Percentiles rank a stretch among this genome's conserved stretches.
phyloP scores from a whole-genome alignment of 2,888 invertebrate species.

The Scaptomyza tumidula region DNA sequence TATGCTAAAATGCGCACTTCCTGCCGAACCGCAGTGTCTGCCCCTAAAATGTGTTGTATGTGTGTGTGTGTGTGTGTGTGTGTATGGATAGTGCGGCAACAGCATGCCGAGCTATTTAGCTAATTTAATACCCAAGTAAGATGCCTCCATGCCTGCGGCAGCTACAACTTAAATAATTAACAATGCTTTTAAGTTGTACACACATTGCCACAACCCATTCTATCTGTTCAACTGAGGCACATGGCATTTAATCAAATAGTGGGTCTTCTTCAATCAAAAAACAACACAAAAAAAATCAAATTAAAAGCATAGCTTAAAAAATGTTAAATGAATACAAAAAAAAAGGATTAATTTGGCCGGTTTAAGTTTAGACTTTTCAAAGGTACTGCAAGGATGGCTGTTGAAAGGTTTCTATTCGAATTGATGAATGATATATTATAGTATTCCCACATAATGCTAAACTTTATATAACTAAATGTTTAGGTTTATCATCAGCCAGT shows the following conservation, averaged over 20 bases:
- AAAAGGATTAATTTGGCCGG: no score
- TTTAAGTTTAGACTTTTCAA: no score
- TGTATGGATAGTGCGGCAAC: slow-evolving; percentile 24
- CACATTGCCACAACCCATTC: slow-evolving; percentile 1
- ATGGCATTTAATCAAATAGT: slow-evolving; percentile 46
- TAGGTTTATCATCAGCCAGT: neutral
- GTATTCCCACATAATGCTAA: no score
- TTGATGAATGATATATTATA: no score
- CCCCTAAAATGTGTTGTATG: slow-evolving; percentile 1
- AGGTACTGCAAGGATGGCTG: no score
- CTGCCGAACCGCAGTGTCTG: slow-evolving; percentile 58
- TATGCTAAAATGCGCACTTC: slow-evolving; percentile 66
- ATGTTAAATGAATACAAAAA: no score
- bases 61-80: slow-evolving; percentile 9
- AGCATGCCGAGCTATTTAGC: slow-evolving; percentile 46
- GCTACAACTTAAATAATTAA: slow-evolving; percentile 68
- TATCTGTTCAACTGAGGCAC: neutral
- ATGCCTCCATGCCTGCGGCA: slow-evolving; percentile 7
- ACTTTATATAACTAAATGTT: neutral
- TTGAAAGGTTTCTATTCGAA: no score
- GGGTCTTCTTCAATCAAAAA: slow-evolving; percentile 2
- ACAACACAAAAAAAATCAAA: slow-evolving; percentile 3
- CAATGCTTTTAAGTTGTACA: slow-evolving; percentile 56
- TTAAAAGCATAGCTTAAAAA: neutral
- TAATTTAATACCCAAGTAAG: slow-evolving; percentile 55